Conservation (phyloP, 2,113 vertebrate genomes). For the Gymnarchus niloticus region DNA sequence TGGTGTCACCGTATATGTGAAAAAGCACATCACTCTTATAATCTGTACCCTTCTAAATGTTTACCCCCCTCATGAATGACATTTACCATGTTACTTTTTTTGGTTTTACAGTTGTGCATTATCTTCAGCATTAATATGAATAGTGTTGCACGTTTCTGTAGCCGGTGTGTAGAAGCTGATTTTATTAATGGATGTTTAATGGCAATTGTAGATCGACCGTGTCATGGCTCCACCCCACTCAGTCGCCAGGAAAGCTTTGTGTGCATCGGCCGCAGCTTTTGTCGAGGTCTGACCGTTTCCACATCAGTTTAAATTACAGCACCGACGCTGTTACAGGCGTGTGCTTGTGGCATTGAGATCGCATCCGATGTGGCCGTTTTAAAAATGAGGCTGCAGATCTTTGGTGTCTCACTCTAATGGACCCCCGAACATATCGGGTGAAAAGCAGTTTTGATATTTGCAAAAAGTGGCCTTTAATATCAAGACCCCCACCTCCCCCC, state of each 20-base stretch:
- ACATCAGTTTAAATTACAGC: background rate
- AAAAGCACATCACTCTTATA: background rate
- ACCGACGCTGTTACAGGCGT: background rate
- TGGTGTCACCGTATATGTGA: background rate
- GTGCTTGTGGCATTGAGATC: background rate
- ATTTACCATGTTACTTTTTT: background rate
- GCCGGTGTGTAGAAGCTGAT: background rate
- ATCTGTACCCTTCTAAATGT: background rate
- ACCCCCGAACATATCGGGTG: background rate
- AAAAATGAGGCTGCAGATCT: background rate
- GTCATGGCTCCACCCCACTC: too few relatives aligned
- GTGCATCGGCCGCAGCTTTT: too few relatives aligned
- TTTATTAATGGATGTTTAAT: background rate
- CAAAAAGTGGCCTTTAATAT: conserved; percentile 9
- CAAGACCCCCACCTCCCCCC: background rate
- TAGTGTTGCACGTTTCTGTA: background rate
- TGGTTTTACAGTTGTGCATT: background rate
- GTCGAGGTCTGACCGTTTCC: background rate
- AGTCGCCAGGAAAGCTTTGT: too few relatives aligned
- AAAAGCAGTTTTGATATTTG: background rate
- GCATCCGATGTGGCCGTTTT: background rate
- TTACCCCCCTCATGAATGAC: background rate
- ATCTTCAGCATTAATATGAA: background rate
- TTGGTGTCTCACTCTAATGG: background rate
- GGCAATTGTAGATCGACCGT: conserved; percentile 3